phyloP scores from a whole-genome alignment of 2,888 invertebrate genomes.

The Drosophila recens region DNA sequence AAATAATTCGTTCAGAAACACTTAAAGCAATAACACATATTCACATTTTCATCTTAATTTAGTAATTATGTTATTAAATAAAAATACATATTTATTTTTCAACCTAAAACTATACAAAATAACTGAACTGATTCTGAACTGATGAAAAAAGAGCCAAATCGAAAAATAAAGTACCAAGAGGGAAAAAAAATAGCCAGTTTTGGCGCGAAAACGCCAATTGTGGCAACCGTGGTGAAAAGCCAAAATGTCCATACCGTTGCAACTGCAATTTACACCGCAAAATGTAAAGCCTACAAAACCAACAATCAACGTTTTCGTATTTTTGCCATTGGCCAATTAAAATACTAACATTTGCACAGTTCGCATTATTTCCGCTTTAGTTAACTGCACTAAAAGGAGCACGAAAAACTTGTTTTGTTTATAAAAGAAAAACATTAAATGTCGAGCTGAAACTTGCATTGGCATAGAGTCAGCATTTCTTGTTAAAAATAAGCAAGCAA shows the following conservation, averaged over 20 bases:
- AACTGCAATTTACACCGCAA: conserved; percentile 40
- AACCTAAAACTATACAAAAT: too few relatives aligned
- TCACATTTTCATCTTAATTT: too few relatives aligned
- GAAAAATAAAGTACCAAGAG: too few relatives aligned
- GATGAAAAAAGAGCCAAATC: too few relatives aligned
- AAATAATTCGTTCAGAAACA: too few relatives aligned
- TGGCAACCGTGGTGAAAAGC: too few relatives aligned
- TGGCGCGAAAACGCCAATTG: too few relatives aligned
- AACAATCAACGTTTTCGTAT: conserved; percentile 19
- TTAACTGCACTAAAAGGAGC: conserved; percentile 45
- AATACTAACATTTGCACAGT: conserved; percentile 60
- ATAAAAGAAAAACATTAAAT: neutral
- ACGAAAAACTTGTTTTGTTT: conserved; percentile 29
- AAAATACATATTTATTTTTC: too few relatives aligned
- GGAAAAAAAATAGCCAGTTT: too few relatives aligned
- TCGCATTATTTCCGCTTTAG: conserved; percentile 68
- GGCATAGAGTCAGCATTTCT: conserved; percentile 13
- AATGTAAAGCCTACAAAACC: conserved; percentile 29
- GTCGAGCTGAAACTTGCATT: conserved; percentile 8
- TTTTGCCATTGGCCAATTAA: conserved; percentile 63
- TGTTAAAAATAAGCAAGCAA: neutral
- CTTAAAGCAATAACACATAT: too few relatives aligned
- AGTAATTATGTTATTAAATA: too few relatives aligned
- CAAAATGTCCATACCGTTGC: conserved; percentile 46
- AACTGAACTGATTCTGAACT: too few relatives aligned